Evolutionary conservation across 30 jellyfish, hydroid and myxozoan genomes (phyloP).

Genomic region (Rhopilema esculentum): DNA sequence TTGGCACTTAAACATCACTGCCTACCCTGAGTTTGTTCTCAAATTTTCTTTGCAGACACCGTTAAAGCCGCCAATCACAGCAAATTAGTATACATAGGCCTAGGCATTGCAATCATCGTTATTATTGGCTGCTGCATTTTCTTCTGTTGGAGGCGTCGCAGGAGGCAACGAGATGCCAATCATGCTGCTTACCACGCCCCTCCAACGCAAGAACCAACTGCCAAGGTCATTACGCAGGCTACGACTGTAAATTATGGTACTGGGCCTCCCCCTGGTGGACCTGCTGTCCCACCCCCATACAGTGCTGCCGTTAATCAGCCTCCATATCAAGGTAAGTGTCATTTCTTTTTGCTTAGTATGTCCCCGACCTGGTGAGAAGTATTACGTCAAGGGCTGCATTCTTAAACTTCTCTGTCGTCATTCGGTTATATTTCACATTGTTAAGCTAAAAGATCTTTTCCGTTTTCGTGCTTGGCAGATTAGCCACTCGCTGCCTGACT

Average conservation of each 20-base stretch:
- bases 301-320: constrained; percentile 34
- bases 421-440: too few species aligned
- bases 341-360: too few species aligned
- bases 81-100: constrained; percentile 31
- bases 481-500: too few species aligned
- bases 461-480: too few species aligned
- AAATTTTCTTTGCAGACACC: constrained; percentile 1
- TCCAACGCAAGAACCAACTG: constrained; percentile 36
- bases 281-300: constrained; percentile 56
- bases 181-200: constrained; percentile 31
- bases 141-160: constrained; percentile 50
- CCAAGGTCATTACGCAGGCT: background rate
- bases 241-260: constrained; percentile 24
- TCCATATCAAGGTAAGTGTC: constrained; percentile 64
- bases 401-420: too few species aligned
- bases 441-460: too few species aligned
- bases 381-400: too few species aligned
- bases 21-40: too few species aligned
- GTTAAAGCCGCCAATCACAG: constrained; percentile 33
- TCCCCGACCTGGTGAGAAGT: too few species aligned
- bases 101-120: constrained; percentile 27
- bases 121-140: constrained; percentile 44
- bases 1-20: too few species aligned
- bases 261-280: constrained; percentile 38
- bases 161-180: constrained; percentile 4